Base-by-base conservation (phyloP, 2,888 invertebrate genomes). In the Lepidochrysops patricia region DNA sequence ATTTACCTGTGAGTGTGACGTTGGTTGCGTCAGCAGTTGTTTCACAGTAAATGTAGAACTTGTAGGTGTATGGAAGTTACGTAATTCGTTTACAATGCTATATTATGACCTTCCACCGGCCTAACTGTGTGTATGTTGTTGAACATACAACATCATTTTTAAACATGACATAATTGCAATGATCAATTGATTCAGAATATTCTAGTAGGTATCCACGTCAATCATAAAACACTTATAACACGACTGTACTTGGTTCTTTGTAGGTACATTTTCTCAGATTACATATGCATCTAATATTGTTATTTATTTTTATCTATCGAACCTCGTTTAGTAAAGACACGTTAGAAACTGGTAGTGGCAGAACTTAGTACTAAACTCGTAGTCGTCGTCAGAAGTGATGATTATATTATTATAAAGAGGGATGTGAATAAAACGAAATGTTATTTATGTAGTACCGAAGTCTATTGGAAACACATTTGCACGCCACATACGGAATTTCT, bases 61-160 rank as follows among this genome's bases (percentile, higher is more conserved):
- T 19, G 43, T 43, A 43, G 65, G 63, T 58, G 63, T 58, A 61
- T 63, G 63, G 60, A 57, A 60, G 61, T 68, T 64, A 63, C 64
- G 63, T 67, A 67, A 66, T 61, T 34, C 43, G 61, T 58, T 57
- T 64, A 67, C 63, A 67, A 67, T 64, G 63, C 56, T 57, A 58
- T 32, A n/a, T n/a, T n/a, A 15, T 61, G 62, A 60, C 64, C 66
- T 64, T 67, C 61, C 60, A 54, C 57, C 50, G 61, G 59, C 58
- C 61, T 61, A 63, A 61, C 63, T 62, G 62, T 62, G 62, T 61
- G 52, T 64, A 43, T 60, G 60, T 57, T 60, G 61, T 63, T 64
- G 57, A 60, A 49, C 57, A 26, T 23, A 34, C 35, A 13, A 57
- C 13, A 23, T 32, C 7, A 23, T 15, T 58, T 58, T 50, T 50